A percentile compares a stretch with the other conserved stretches of the same genome.
Evolutionary conservation across 2,113 vertebrate genomes (phyloP).

Genomic region (Tenebrosternarchus preto): DNA sequence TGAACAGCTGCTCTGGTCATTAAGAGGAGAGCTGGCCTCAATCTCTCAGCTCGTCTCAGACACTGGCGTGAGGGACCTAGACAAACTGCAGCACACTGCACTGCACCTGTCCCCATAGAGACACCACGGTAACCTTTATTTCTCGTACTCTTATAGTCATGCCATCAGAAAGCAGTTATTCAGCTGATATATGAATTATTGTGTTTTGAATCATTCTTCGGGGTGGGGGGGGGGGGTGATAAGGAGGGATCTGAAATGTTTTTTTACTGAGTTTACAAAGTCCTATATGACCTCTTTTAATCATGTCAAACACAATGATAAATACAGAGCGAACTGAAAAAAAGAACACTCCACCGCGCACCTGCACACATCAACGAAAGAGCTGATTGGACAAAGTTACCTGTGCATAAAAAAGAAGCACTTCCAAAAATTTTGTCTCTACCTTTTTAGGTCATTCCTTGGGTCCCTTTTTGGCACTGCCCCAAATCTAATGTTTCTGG

Average conservation of each 20-base stretch:
- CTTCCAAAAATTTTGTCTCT: constrained; percentile 28
- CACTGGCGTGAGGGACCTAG: constrained; percentile 54
- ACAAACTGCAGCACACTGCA: constrained; percentile 62
- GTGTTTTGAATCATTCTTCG: constrained; percentile 27
- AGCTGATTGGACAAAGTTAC: constrained; percentile 39
- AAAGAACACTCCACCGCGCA: background rate
- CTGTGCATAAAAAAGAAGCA: constrained; percentile 8
- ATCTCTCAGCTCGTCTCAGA: constrained; percentile 68
- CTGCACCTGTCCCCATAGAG: constrained; percentile 55
- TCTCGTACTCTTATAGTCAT: background rate
- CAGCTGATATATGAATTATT: constrained; percentile 38
- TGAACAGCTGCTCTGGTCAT: constrained; percentile 66
- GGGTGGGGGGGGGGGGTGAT: background rate
- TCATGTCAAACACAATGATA: background rate
- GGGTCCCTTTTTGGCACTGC: constrained; percentile 8
- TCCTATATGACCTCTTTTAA: constrained; percentile 22
- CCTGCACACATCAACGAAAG: constrained; percentile 30
- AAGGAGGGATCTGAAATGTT: constrained; percentile 32
- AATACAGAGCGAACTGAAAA: background rate
- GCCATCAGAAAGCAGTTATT: constrained; percentile 48
- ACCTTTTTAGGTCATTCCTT: constrained; percentile 36
- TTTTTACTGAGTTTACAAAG: constrained; percentile 4
- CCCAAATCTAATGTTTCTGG: constrained; percentile 12
- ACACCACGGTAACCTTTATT: constrained; percentile 41
- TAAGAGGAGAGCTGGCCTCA: constrained; percentile 65